These are phyloP conservation scores for Triplophysa siluroides DNA, from an alignment of 2,113 vertebrate genomes.

Conservation along the genomic window DNA sequence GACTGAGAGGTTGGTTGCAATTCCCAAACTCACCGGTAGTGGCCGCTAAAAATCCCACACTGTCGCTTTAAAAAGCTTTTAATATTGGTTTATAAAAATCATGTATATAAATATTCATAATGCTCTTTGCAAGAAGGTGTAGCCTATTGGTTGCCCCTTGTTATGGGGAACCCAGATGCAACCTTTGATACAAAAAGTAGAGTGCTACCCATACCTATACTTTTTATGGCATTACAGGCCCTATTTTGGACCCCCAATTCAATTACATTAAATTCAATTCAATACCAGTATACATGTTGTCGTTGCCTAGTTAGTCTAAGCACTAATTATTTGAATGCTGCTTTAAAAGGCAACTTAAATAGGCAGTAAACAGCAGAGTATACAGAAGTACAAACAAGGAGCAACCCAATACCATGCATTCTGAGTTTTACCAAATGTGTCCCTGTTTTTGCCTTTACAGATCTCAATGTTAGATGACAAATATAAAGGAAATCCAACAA, in stretches of 20 bases:
- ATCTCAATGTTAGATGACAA: slow-evolving; percentile 20
- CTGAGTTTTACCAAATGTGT: slow-evolving; percentile 39
- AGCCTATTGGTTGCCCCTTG: neutral
- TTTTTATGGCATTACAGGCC: too few species aligned
- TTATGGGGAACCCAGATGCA: neutral
- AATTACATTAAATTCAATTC: too few species aligned
- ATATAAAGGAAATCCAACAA: slow-evolving; percentile 44
- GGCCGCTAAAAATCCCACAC: too few species aligned
- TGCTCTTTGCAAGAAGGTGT: neutral
- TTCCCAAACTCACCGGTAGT: too few species aligned
- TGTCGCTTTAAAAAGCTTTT: neutral
- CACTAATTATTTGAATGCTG: too few species aligned
- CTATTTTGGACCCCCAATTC: too few species aligned
- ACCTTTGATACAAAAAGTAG: neutral
- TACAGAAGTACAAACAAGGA: neutral
- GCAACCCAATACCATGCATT: neutral
- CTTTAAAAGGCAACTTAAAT: too few species aligned
- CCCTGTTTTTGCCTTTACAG: slow-evolving; percentile 38
- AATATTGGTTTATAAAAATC: neutral
- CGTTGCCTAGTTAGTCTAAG: too few species aligned
- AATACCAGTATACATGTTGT: too few species aligned
- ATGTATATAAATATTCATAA: neutral
- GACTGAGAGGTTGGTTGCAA: too few species aligned
- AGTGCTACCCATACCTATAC: neutral
- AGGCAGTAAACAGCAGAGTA: neutral